phyloP scores from a whole-genome alignment of 2,888 invertebrate species.

The Mechanitis mazaeus region DNA sequence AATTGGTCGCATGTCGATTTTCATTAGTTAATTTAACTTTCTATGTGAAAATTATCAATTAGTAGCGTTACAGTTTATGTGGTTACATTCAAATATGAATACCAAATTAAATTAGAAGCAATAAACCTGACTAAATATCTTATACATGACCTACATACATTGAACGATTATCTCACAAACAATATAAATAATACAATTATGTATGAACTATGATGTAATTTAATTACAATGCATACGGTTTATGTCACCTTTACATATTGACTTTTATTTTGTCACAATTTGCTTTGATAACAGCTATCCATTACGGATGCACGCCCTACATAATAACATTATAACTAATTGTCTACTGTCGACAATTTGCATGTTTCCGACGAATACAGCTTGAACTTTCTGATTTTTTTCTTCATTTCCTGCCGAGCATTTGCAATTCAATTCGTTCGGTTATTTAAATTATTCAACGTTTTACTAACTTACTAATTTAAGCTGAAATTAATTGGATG shows the following conservation, averaged over 20 bases:
- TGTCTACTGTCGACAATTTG: constrained; percentile 34
- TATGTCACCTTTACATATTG: constrained; percentile 12
- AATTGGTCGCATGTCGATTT: constrained; percentile 45
- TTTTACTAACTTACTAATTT: neutral
- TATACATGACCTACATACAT: too few species aligned
- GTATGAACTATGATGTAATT: too few species aligned
- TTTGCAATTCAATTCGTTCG: constrained; percentile 14
- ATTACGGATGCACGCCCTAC: constrained; percentile 61
- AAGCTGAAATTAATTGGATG: neutral
- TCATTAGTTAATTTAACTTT: constrained; percentile 48
- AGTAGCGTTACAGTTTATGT: too few species aligned
- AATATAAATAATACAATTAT: constrained; percentile 6
- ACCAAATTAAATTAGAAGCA: too few species aligned
- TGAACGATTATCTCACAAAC: neutral
- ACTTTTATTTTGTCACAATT: constrained; percentile 43
- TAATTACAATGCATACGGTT: neutral
- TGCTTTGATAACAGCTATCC: constrained; percentile 59
- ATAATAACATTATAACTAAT: constrained; percentile 41
- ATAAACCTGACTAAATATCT: too few species aligned
- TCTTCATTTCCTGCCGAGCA: constrained; percentile 17
- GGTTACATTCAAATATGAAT: too few species aligned
- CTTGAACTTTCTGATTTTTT: constrained; percentile 26
- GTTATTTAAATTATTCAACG: constrained; percentile 8
- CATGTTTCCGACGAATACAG: constrained; percentile 29
- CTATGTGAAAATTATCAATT: constrained; percentile 24